These are phyloP conservation scores for Laticauda colubrina DNA, from an alignment of 2,113 vertebrate species.

Conservation along the genomic window DNA sequence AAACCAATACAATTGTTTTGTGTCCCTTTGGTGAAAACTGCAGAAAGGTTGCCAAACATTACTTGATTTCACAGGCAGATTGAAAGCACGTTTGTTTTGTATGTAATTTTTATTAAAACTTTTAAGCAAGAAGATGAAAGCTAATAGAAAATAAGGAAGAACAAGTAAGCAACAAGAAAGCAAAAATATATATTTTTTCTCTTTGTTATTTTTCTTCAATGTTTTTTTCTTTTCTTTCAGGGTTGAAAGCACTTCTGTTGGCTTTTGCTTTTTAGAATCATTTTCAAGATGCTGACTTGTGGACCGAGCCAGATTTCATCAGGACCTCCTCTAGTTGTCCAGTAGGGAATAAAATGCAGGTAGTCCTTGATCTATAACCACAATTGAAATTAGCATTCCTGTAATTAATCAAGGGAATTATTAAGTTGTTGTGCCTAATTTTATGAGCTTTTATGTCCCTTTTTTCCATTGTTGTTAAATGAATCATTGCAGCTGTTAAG, in stretches of 20 bases:
- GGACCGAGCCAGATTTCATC: not conserved
- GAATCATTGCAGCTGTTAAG: not conserved
- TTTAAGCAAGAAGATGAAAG: not conserved
- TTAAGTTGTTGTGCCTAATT: not conserved
- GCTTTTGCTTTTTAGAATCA: not conserved
- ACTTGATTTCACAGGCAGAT: constrained; percentile 19
- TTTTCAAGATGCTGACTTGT: not conserved
- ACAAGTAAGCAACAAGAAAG: not conserved
- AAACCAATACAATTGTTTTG: constrained; percentile 29
- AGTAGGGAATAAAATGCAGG: not conserved
- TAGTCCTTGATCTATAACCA: not conserved
- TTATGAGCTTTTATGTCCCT: not conserved
- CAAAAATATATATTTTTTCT: no score
- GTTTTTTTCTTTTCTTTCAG: not conserved
- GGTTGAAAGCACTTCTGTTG: not conserved
- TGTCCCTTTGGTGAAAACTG: constrained; percentile 37
- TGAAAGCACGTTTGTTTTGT: not conserved
- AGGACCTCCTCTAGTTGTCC: not conserved
- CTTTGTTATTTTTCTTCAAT: not conserved
- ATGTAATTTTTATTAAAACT: not conserved
- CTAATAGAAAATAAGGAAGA: not conserved
- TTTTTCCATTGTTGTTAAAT: not conserved
- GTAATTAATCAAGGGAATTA: not conserved
- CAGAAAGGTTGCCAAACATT: constrained; percentile 21
- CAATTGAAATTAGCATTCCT: not conserved